These are phyloP conservation scores for Odiellus spinosus DNA, from an alignment of 2,888 invertebrate species.

Conservation along the genomic window DNA sequence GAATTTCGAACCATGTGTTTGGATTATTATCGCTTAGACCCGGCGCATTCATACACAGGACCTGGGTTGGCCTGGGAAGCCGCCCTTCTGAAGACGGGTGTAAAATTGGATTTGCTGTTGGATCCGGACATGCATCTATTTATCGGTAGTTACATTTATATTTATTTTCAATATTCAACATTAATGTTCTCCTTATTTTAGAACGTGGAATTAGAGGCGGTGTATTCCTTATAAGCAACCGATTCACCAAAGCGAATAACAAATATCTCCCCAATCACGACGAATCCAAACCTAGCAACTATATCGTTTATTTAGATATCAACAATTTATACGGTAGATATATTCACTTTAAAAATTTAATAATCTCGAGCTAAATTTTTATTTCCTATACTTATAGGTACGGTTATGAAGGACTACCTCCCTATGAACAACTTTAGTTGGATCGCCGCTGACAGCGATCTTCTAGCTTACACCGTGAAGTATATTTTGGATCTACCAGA, in stretches of 20 bases:
- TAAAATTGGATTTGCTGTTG: slow-evolving; percentile 18
- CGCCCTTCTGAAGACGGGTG: slow-evolving; percentile 14
- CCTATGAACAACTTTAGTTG: too few relatives aligned
- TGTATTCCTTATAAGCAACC: slow-evolving; percentile 7
- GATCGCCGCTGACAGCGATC: too few relatives aligned
- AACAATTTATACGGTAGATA: slow-evolving; percentile 9
- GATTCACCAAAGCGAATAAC: slow-evolving; percentile 17
- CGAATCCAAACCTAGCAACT: neutral
- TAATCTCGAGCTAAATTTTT: too few relatives aligned
- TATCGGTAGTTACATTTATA: too few relatives aligned
- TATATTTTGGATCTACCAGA: too few relatives aligned
- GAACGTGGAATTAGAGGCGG: slow-evolving; percentile 12
- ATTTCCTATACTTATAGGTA: too few relatives aligned
- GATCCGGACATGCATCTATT: slow-evolving; percentile 19
- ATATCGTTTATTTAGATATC: slow-evolving; percentile 7
- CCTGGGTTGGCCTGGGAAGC: slow-evolving; percentile 13
- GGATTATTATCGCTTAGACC: slow-evolving; percentile 17
- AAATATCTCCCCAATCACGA: slow-evolving; percentile 4
- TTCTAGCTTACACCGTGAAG: too few relatives aligned
- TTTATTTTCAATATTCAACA: too few relatives aligned
- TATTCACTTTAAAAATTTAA: too few relatives aligned
- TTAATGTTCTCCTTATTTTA: too few relatives aligned
- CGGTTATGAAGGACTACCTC: too few relatives aligned
- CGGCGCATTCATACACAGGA: too few relatives aligned
- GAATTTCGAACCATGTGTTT: slow-evolving; percentile 20